Percentiles rank a stretch among this genome's conserved stretches.
phyloP scores from a whole-genome alignment of 2,797 vertebrate species.

The Takifugu ocellatus region DNA sequence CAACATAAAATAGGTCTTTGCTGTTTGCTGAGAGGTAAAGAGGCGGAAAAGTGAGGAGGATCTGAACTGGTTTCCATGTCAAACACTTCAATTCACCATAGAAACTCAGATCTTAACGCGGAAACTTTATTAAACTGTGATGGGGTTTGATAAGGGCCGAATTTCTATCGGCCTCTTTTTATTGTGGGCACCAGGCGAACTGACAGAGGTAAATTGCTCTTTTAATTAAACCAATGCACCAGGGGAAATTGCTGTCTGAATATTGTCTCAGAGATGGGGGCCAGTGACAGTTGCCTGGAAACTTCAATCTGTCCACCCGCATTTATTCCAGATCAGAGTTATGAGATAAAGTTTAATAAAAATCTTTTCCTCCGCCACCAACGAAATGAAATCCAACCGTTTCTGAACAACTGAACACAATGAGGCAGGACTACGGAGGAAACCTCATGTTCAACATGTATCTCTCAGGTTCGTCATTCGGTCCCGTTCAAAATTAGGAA shows the following conservation, averaged over 20 bases:
- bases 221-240: constrained; percentile 96
- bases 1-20: constrained; percentile 67
- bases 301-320: constrained; percentile 83
- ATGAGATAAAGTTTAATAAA: constrained; percentile 89
- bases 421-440: constrained; percentile 92
- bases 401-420: constrained; percentile 79
- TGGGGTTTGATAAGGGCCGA: constrained; percentile 88
- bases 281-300: constrained; percentile 89
- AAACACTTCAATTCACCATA: constrained; percentile 86
- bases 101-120: constrained; percentile 86
- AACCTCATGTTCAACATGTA: constrained; percentile 99
- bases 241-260: constrained; percentile 97
- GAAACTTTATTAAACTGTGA: constrained; percentile 98
- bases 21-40: constrained; percentile 91
- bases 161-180: constrained; percentile 80
- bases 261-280: constrained; percentile 85
- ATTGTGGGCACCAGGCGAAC: constrained; percentile 81
- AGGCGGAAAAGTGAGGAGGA: constrained; percentile 87
- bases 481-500: constrained; percentile 27
- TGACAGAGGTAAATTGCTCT: constrained; percentile 90
- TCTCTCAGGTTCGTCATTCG: constrained; percentile 89
- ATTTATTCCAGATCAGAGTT: constrained; percentile 86
- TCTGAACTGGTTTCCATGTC: constrained; percentile 85
- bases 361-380: constrained; percentile 75
- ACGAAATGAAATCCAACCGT: constrained; percentile 80